Percentiles rank a stretch among this genome's conserved stretches.
Conservation (phyloP, 2,113 vertebrate genomes). For the Eretmochelys imbricata region DNA sequence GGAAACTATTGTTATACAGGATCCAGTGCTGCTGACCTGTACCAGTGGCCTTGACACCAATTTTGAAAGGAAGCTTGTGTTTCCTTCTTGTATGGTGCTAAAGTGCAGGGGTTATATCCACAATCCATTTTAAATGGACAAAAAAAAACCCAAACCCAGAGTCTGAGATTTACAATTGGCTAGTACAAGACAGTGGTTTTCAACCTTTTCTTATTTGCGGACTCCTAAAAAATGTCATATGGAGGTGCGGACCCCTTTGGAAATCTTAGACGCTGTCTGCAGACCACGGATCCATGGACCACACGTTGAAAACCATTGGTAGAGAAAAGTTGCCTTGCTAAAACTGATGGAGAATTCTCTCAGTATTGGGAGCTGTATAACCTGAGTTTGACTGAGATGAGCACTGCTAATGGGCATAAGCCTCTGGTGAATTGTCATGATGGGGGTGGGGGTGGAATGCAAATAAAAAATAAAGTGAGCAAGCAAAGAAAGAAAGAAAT, state of each 20-base stretch:
- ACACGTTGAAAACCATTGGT: background rate
- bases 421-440: rapidly evolving
- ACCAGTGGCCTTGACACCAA: rapidly evolving
- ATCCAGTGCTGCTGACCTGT: rapidly evolving
- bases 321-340: background rate
- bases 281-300: background rate
- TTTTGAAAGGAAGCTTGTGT: background rate
- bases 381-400: rapidly evolving
- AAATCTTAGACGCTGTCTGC: background rate
- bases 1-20: background rate
- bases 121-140: background rate
- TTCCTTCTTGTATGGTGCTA: background rate
- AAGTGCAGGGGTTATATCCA: rapidly evolving
- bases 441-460: background rate
- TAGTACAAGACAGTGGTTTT: background rate
- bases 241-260: background rate
- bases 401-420: background rate
- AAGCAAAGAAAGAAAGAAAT: background rate
- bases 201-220: background rate
- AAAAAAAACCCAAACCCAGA: background rate
- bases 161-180: background rate
- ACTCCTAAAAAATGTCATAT: background rate
- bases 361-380: background rate
- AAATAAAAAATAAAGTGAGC: background rate
- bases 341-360: rapidly evolving